Conservation (phyloP, 2,113 vertebrate species). For the Lepus timidus region DNA sequence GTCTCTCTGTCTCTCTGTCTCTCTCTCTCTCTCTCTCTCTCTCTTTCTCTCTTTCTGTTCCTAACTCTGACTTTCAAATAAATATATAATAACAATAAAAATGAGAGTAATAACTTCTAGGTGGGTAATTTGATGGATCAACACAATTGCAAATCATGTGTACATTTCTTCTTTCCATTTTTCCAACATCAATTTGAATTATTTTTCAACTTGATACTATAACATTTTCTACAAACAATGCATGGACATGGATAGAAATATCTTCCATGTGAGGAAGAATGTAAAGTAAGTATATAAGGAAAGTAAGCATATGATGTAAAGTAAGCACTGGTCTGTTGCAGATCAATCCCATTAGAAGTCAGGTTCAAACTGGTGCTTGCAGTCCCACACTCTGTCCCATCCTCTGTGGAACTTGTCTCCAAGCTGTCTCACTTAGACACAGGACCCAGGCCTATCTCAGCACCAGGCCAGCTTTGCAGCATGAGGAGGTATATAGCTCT, state of each 20-base stretch:
- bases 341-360: too few relatives aligned
- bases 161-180: background rate
- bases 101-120: background rate
- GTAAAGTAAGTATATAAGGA: background rate
- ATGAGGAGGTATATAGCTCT: background rate
- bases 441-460: background rate
- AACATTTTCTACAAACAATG: constrained; percentile 11
- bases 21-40: too few relatives aligned
- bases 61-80: too few relatives aligned
- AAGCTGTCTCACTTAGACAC: background rate
- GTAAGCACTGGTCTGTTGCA: too few relatives aligned
- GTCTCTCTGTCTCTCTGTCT: too few relatives aligned
- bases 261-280: background rate
- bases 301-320: too few relatives aligned
- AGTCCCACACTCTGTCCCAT: background rate
- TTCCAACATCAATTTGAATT: constrained; percentile 22
- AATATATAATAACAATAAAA: too few relatives aligned
- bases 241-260: background rate
- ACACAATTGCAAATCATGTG: background rate
- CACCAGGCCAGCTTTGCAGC: too few relatives aligned
- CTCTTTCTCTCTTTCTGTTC: too few relatives aligned
- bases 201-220: constrained; percentile 17
- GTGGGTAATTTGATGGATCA: background rate
- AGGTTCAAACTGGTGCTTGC: background rate
- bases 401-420: background rate